A percentile compares a stretch with the other conserved stretches of the same genome.
phyloP scores from a whole-genome alignment of 2,888 invertebrate species.

The Eupithecia subumbrata region DNA sequence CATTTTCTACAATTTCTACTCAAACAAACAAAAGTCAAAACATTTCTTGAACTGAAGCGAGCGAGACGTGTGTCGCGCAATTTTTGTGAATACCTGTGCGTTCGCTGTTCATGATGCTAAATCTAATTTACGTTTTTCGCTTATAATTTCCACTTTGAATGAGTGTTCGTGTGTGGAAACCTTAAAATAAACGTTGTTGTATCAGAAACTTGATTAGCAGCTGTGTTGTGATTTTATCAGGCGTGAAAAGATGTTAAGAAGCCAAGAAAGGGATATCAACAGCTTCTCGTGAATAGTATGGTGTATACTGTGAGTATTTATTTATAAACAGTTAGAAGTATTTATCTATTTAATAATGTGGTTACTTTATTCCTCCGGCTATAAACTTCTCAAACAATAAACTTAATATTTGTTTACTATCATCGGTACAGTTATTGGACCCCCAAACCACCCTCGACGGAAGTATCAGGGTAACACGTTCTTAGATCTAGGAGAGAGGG shows the following conservation, averaged over 20 bases:
- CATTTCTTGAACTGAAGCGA: slow-evolving; percentile 59
- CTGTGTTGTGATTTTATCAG: slow-evolving; percentile 73
- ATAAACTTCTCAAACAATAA: not conserved
- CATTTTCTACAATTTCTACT: too few species aligned
- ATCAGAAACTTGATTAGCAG: slow-evolving; percentile 44
- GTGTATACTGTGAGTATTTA: slow-evolving; percentile 75
- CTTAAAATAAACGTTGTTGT: slow-evolving; percentile 38
- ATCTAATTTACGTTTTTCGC: slow-evolving; percentile 44
- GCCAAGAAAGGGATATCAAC: slow-evolving; percentile 63
- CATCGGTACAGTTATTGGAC: not conserved
- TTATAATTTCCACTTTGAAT: slow-evolving; percentile 41
- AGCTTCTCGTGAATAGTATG: slow-evolving; percentile 79
- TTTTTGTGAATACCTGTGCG: slow-evolving; percentile 74
- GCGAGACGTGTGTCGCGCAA: slow-evolving; percentile 74
- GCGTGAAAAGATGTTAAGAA: slow-evolving; percentile 55
- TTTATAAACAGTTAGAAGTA: not conserved
- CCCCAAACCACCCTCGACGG: not conserved
- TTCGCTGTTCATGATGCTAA: slow-evolving; percentile 64
- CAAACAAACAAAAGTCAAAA: too few species aligned
- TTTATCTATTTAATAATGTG: not conserved
- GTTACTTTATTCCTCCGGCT: not conserved
- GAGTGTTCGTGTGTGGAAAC: slow-evolving; percentile 47
- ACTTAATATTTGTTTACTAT: not conserved
- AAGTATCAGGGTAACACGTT: not conserved
- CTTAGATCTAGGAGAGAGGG: not conserved